Evolutionary conservation across 2,797 vertebrate species (phyloP).

Genomic region (Ibycter americanus): DNA sequence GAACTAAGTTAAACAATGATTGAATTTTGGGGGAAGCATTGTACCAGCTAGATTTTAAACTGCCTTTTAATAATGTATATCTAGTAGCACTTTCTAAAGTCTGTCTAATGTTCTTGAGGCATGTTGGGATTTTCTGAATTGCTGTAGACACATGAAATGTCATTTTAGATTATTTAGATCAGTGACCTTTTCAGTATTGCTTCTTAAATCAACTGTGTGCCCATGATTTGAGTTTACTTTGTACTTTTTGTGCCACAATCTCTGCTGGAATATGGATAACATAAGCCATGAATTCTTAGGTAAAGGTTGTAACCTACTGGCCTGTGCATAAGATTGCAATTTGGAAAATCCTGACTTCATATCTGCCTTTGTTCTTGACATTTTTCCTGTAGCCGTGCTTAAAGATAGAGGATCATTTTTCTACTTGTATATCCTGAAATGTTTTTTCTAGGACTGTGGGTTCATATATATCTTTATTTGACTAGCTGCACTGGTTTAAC

Average conservation of each 20-base stretch:
- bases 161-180: background rate
- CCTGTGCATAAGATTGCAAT: background rate
- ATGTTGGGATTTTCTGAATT: background rate
- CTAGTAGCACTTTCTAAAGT: background rate
- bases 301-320: background rate
- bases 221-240: background rate
- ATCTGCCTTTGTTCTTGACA: background rate
- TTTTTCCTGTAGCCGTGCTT: background rate
- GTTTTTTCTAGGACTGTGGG: background rate
- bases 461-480: background rate
- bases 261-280: background rate
- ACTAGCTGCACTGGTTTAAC: background rate
- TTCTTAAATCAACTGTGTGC: background rate
- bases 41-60: background rate
- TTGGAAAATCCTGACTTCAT: background rate
- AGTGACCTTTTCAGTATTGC: background rate
- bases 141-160: background rate
- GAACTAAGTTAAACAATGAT: background rate
- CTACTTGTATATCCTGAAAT: background rate
- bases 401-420: background rate
- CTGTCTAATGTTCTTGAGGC: background rate
- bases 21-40: background rate
- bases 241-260: background rate
- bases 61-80: background rate
- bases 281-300: background rate